Evolutionary conservation across 1,140 invertebrate genomes (phyloP).

Genomic region (Drosophila saltans): DNA sequence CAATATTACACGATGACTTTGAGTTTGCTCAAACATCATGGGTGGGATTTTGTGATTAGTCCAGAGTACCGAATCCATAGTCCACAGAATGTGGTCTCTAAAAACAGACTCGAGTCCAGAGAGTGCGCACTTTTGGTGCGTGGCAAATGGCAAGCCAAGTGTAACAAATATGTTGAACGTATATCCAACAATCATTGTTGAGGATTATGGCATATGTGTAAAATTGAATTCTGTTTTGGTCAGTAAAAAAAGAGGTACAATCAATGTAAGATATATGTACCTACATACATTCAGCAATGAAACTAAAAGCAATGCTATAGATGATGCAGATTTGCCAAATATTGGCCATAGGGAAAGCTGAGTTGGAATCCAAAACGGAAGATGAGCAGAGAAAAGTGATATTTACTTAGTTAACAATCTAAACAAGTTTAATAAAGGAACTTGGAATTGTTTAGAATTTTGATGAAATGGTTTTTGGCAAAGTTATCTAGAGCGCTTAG

Average conservation of each 20-base stretch:
- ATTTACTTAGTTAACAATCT: too few relatives aligned
- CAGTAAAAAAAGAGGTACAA: neutral
- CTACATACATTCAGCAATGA: too few relatives aligned
- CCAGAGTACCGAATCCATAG: conserved; percentile 34
- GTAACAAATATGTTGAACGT: conserved; percentile 65
- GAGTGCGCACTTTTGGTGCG: conserved; percentile 15
- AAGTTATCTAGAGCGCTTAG: too few relatives aligned
- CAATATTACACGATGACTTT: conserved; percentile 81
- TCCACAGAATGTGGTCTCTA: neutral
- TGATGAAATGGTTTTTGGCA: too few relatives aligned
- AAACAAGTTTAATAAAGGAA: too few relatives aligned
- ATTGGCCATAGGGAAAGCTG: too few relatives aligned
- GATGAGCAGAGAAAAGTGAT: too few relatives aligned
- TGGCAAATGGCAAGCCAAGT: conserved; percentile 40
- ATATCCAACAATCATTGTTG: neutral
- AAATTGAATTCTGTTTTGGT: conserved; percentile 2
- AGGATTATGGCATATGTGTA: conserved; percentile 2
- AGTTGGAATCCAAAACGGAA: too few relatives aligned
- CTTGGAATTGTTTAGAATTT: too few relatives aligned
- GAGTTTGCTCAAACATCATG: conserved; percentile 66
- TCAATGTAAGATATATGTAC: too few relatives aligned
- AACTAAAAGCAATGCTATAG: too few relatives aligned
- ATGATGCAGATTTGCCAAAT: too few relatives aligned
- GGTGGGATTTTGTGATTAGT: conserved; percentile 79
- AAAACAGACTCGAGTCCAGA: conserved; percentile 8